Percentiles rank a stretch among this genome's conserved stretches.
Conservation (phyloP, 2,113 vertebrate species). For the Zapus hudsonius region DNA sequence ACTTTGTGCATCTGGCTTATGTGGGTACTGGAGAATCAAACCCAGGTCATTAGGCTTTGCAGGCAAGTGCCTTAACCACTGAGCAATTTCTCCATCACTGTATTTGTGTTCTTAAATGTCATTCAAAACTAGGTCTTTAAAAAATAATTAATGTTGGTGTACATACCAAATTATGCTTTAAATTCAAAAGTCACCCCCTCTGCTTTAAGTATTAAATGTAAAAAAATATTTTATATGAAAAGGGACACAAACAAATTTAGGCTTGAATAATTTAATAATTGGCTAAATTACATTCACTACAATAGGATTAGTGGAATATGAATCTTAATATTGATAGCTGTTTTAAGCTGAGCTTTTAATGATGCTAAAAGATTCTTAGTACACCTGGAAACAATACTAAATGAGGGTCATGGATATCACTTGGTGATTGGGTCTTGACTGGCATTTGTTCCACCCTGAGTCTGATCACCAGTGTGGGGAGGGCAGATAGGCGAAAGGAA, state of each 20-base stretch:
- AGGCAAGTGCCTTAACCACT: too few species aligned
- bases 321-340: neutral
- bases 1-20: too few species aligned
- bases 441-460: neutral
- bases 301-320: neutral
- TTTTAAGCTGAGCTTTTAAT: conserved; percentile 25
- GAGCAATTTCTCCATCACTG: too few species aligned
- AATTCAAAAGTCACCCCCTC: neutral
- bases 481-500: too few species aligned
- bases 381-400: neutral
- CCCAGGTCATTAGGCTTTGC: too few species aligned
- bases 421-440: neutral
- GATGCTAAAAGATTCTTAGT: neutral
- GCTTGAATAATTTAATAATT: conserved; percentile 35
- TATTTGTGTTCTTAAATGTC: too few species aligned
- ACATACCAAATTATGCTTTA: neutral
- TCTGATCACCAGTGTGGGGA: neutral
- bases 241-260: neutral
- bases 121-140: conserved; percentile 26
- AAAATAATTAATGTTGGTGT: neutral
- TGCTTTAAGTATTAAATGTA: neutral
- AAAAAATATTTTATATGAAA: neutral
- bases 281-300: neutral
- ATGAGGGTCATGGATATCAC: neutral
- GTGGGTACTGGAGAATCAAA: too few species aligned